Conservation (phyloP, 2,113 vertebrate genomes). For the Phaethon lepturus region DNA sequence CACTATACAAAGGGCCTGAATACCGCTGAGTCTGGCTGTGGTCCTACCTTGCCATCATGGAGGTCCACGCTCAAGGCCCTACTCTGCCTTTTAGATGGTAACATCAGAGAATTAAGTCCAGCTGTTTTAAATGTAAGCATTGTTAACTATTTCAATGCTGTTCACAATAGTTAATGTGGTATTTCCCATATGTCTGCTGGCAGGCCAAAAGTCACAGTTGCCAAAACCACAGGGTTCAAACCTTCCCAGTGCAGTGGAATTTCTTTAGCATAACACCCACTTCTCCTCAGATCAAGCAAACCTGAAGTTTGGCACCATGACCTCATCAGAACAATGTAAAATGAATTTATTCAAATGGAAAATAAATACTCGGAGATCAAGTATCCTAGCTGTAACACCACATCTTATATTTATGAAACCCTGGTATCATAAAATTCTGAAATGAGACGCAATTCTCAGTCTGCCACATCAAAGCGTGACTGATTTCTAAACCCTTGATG, state of each 20-base stretch:
- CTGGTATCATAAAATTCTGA: neutral
- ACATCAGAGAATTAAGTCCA: neutral
- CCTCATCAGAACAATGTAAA: slow-evolving; percentile 2
- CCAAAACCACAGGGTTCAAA: neutral
- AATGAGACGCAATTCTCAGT: neutral
- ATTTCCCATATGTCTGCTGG: neutral
- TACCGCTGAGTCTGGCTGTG: accelerated
- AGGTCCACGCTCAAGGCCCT: neutral
- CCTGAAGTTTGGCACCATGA: neutral
- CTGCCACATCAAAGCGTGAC: neutral
- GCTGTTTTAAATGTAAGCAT: neutral
- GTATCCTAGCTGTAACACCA: neutral
- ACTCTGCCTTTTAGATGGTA: neutral
- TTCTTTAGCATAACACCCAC: neutral
- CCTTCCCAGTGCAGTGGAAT: neutral
- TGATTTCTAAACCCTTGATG: slow-evolving; percentile 14
- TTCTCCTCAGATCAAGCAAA: neutral
- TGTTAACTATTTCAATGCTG: neutral
- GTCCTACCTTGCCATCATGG: neutral
- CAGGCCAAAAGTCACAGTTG: neutral
- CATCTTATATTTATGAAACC: neutral
- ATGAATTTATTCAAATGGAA: slow-evolving; percentile 15
- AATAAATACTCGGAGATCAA: slow-evolving; percentile 4
- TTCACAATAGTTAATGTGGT: neutral
- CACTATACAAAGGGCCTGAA: neutral